These are phyloP conservation scores for Cirrhinus molitorella DNA, from an alignment of 2,797 vertebrate species.

Conservation along the genomic window DNA sequence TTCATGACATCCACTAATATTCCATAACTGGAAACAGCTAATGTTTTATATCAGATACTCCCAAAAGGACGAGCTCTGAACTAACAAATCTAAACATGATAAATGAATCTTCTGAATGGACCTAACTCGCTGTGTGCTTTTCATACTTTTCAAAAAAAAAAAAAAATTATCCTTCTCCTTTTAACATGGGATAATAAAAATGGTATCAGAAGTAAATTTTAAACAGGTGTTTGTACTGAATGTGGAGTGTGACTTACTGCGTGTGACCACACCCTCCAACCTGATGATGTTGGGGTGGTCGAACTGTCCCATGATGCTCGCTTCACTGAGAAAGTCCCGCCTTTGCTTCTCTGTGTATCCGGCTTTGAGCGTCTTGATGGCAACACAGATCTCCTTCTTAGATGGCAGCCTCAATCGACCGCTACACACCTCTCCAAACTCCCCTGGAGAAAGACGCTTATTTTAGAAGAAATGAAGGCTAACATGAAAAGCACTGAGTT, in stretches of 20 bases:
- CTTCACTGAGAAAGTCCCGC: conserved; percentile 95
- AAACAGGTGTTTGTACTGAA: background rate
- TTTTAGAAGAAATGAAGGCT: conserved; percentile 1
- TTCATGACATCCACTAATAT: conserved; percentile 45
- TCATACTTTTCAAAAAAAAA: background rate
- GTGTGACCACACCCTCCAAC: conserved; percentile 93
- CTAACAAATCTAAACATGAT: conserved; percentile 42
- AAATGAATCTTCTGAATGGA: conserved; percentile 23
- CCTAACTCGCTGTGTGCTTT: conserved; percentile 28
- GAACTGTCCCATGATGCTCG: conserved; percentile 99
- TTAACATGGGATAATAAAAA: conserved; percentile 18
- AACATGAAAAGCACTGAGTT: conserved; percentile 1
- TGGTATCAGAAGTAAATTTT: background rate
- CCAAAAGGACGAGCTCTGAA: conserved; percentile 37
- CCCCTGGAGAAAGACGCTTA: conserved; percentile 77
- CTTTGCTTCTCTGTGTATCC: conserved; percentile 82
- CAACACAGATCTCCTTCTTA: conserved; percentile 97
- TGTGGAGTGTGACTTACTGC: conserved; percentile 83
- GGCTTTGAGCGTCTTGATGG: conserved; percentile 97
- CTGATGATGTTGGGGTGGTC: conserved; percentile 98
- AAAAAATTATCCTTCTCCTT: conserved; percentile 31
- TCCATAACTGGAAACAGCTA: conserved; percentile 48
- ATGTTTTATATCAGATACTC: conserved; percentile 33
- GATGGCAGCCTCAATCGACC: conserved; percentile 93
- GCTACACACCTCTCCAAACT: conserved; percentile 98